phyloP scores from a whole-genome alignment of 2,113 vertebrate genomes.

The Saimiri boliviensis region DNA sequence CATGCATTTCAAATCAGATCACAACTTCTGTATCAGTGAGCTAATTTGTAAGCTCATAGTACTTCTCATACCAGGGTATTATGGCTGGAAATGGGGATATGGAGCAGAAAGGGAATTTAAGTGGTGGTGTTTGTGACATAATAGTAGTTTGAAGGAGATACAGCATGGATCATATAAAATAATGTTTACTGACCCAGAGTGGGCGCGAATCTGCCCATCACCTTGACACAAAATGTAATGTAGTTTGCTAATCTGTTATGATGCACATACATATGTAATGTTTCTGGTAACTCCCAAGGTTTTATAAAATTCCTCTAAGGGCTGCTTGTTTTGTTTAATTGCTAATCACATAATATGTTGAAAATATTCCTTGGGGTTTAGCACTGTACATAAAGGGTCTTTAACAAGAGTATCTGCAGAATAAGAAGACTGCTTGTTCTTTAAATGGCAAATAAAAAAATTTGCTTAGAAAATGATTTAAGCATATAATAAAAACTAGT shows the following conservation, averaged over 20 bases:
- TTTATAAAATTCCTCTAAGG: slow-evolving; percentile 15
- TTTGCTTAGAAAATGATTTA: slow-evolving; percentile 55
- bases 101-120: not conserved
- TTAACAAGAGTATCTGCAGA: slow-evolving; percentile 10
- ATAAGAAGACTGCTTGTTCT: not conserved
- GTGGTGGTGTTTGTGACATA: not conserved
- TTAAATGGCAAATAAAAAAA: not conserved
- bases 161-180: not conserved
- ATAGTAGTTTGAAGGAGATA: not conserved
- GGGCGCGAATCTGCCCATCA: not conserved
- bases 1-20: not conserved
- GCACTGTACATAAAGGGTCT: not conserved
- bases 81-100: not conserved
- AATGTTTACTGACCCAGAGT: not conserved
- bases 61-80: not conserved
- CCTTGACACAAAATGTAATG: not conserved
- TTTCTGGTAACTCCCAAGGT: not conserved
- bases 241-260: not conserved
- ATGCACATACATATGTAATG: not conserved
- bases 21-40: not conserved
- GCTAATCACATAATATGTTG: not conserved
- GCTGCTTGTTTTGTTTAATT: slow-evolving; percentile 15
- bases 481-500: not conserved
- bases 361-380: not conserved
- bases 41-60: not conserved